Evolutionary conservation across 2,113 vertebrate genomes (phyloP).

Genomic region (Chionis minor): DNA sequence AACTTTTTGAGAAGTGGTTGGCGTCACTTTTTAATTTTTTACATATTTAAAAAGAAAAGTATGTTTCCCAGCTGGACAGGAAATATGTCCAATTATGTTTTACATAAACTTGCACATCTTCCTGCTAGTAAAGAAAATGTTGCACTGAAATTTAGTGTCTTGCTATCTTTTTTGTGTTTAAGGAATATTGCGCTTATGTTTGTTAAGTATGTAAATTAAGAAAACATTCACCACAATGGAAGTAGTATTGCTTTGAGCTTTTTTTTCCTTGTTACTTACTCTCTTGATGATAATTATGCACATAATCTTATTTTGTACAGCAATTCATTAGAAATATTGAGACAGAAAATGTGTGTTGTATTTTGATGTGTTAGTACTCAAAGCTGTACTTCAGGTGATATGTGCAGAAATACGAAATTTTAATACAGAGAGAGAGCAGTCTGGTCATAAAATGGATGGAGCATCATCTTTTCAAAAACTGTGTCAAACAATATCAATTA

Average conservation of each 20-base stretch:
- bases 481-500: conserved; percentile 46
- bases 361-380: conserved; percentile 23
- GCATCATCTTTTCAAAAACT: conserved; percentile 47
- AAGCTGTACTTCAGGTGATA: background rate
- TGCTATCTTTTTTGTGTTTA: background rate
- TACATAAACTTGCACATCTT: background rate
- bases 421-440: background rate
- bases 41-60: background rate
- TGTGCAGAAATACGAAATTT: conserved; percentile 1
- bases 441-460: conserved; percentile 8
- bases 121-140: background rate
- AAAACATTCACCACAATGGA: background rate
- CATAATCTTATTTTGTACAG: background rate
- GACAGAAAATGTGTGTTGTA: background rate
- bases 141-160: background rate
- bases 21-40: background rate
- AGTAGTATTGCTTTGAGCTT: background rate
- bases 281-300: background rate
- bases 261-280: background rate
- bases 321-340: conserved; percentile 40
- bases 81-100: background rate
- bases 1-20: background rate
- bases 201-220: background rate
- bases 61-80: background rate
- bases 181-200: background rate